Evolutionary conservation across 2,797 vertebrate genomes (phyloP), one percentile per base, ranked within the genome.

Genomic region (Stomatorhinus walkeri): DNA sequence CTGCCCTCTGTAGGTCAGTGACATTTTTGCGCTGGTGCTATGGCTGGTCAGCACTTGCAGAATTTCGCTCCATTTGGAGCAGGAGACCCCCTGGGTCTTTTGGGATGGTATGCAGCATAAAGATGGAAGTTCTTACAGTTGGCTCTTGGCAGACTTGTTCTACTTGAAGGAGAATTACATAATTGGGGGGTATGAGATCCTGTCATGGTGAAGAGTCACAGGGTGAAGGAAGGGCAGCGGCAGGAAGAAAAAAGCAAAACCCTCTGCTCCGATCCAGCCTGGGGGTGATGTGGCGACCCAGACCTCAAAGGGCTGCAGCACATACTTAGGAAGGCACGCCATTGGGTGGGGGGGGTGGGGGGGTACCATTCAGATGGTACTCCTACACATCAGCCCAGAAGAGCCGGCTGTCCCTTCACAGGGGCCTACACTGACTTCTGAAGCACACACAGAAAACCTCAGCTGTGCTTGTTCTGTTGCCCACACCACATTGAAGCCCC

Each of bases 241-340:
- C 93, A 81, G 87, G 90, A 90, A 92, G 91, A 92, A 22, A 93
- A 94, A 95, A 95, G 92, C 94, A 93, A 93, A 94, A 95, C 94
- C 91, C 92, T 88, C 61, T 43, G 36, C 36, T 43, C 36, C 72
- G 40, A 79, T 28, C 16, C 81, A 43, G 84, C 89, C 87, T 81
- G 84, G 84, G 61, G 90, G 83, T 83, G 61, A 87, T 72, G 81
- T 48, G 32, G 32, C 43, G 87, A 89, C 49, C 56, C 64, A 72
- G 72, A 19, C 7, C 79, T 79, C 36, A 40, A 68, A 32, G 88
- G 59, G 28, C 14, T 28, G 64, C 12, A 36, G 22, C 49, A 48
- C 83, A 54, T 85, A 36, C 85, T 51, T 22, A 84, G 24, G 61
- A 6, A 32, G 10, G 9, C 51, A 81, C 4, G 7, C 68, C 14